These are phyloP conservation scores for Synergus itoensis DNA, from an alignment of 2,888 invertebrate species.

Conservation along the genomic window DNA sequence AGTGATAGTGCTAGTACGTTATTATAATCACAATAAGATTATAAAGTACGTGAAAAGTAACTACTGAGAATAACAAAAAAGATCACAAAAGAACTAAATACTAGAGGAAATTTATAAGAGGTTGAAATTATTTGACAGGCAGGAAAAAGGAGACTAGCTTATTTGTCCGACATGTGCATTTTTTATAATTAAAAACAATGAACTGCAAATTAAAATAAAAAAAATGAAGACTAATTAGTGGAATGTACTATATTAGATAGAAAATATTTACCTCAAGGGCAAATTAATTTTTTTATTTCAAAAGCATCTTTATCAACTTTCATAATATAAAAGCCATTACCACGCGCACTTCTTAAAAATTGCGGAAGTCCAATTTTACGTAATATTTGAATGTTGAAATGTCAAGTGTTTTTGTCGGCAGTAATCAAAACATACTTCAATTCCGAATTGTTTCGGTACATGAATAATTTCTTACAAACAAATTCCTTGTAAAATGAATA, in stretches of 20 bases:
- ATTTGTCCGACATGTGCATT: constrained; percentile 31
- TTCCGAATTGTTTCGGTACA: no score
- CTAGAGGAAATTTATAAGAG: not conserved
- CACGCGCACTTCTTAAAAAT: not conserved
- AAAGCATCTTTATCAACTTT: not conserved
- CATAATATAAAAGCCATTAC: not conserved
- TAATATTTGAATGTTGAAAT: not conserved
- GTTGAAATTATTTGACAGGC: constrained; percentile 7
- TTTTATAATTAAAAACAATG: not conserved
- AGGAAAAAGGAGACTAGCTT: constrained; percentile 3
- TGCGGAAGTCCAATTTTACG: not conserved
- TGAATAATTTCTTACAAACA: not conserved
- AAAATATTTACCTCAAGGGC: not conserved
- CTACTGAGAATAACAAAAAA: not conserved
- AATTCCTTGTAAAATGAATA: not conserved
- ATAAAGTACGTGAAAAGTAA: not conserved
- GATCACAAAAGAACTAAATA: not conserved
- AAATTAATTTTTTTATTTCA: not conserved
- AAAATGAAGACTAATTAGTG: not conserved
- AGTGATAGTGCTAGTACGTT: not conserved
- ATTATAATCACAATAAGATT: not conserved
- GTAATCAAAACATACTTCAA: not conserved
- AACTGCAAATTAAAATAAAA: not conserved
- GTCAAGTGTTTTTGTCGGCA: not conserved
- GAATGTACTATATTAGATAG: not conserved